Conservation (phyloP, 2,888 invertebrate species). For the Nomada ferruginata region DNA sequence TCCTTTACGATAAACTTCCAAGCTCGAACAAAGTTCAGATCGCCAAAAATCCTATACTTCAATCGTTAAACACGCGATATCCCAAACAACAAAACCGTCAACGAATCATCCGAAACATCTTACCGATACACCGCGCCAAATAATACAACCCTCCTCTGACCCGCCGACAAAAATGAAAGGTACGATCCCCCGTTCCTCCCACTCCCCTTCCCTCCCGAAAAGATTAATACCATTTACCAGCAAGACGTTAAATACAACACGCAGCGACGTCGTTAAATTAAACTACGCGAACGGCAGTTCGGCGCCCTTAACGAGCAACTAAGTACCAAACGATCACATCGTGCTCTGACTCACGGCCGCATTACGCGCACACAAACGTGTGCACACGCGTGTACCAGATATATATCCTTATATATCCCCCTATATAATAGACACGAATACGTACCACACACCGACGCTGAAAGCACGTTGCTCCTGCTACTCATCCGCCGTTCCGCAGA, state of each 20-base stretch:
- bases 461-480: conserved; percentile 32
- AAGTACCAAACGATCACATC: conserved; percentile 25
- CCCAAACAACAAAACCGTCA: no score
- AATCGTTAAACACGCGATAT: no score
- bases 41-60: no score
- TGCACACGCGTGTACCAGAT: neutral
- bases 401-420: neutral
- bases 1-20: no score
- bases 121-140: no score
- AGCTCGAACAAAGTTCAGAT: no score
- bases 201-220: neutral
- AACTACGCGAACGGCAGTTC: conserved; percentile 20
- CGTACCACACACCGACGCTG: conserved; percentile 39
- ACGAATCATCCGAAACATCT: no score
- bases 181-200: neutral
- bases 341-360: neutral
- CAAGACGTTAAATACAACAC: neutral
- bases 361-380: neutral
- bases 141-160: no score
- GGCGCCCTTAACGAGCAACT: conserved; percentile 25
- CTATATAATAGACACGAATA: conserved; percentile 6
- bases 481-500: conserved; percentile 19
- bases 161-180: neutral
- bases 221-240: conserved; percentile 4
- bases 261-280: conserved; percentile 11